Percentiles rank a stretch among this genome's conserved stretches.
Evolutionary conservation across 2,888 invertebrate species (phyloP).

Genomic region (Microplitis manilae): DNA sequence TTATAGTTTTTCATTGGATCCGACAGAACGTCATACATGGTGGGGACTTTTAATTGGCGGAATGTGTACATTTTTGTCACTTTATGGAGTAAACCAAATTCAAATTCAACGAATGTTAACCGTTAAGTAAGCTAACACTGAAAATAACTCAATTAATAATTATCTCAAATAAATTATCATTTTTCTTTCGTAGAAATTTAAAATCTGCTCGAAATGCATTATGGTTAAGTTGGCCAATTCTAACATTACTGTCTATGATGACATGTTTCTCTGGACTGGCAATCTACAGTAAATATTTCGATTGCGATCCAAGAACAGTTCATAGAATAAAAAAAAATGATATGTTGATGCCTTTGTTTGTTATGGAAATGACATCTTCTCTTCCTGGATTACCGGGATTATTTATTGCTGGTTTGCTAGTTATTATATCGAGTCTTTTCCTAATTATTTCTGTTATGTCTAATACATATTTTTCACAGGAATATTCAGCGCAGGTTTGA

Average conservation of each 20-base stretch:
- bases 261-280: slow-evolving; percentile 81
- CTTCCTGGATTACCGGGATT: slow-evolving; percentile 88
- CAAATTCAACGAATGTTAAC: slow-evolving; percentile 84
- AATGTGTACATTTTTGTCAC: slow-evolving; percentile 82
- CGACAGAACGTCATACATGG: slow-evolving; percentile 88
- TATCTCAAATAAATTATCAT: slow-evolving; percentile 27
- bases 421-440: too few relatives aligned
- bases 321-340: slow-evolving; percentile 79
- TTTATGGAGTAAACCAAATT: slow-evolving; percentile 92
- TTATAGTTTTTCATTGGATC: slow-evolving; percentile 82
- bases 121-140: slow-evolving; percentile 71
- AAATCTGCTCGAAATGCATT: slow-evolving; percentile 81
- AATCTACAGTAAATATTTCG: slow-evolving; percentile 86
- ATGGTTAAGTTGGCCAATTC: slow-evolving; percentile 87
- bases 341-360: slow-evolving; percentile 87
- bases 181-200: slow-evolving; percentile 72
- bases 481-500: slow-evolving; percentile 91
- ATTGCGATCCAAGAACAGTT: slow-evolving; percentile 84
- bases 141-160: slow-evolving; percentile 5
- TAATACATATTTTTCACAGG: slow-evolving; percentile 67
- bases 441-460: not conserved
- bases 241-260: slow-evolving; percentile 80
- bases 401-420: slow-evolving; percentile 80
- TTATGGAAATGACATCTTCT: slow-evolving; percentile 81
- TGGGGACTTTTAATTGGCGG: slow-evolving; percentile 89